A percentile compares a stretch with the other conserved stretches of the same genome.
phyloP scores from a whole-genome alignment of 2,888 invertebrate genomes.

The Lycia hirtaria region DNA sequence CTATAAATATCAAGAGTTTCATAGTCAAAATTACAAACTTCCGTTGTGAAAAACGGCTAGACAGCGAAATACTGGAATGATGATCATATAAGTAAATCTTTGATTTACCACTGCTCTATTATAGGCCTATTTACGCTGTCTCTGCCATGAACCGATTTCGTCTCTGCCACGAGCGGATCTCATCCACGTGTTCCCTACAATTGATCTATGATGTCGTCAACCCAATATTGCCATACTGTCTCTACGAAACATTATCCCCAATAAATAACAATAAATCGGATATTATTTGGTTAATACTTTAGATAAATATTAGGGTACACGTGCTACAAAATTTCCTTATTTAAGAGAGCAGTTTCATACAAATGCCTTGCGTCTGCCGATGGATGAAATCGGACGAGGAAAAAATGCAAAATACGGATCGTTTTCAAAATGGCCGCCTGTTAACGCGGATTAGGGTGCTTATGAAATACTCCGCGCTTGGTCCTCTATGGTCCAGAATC shows the following conservation, averaged over 20 bases:
- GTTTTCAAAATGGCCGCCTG: constrained; percentile 14
- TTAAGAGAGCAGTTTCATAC: constrained; percentile 1
- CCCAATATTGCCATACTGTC: too few species aligned
- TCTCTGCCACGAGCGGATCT: not conserved
- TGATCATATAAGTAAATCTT: too few species aligned
- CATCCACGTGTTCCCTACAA: not conserved
- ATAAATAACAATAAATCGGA: too few species aligned
- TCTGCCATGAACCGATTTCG: too few species aligned
- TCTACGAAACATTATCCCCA: too few species aligned
- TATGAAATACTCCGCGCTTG: constrained; percentile 2
- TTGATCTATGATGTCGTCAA: not conserved
- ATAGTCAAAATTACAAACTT: too few species aligned
- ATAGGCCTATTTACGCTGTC: too few species aligned
- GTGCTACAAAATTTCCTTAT: not conserved
- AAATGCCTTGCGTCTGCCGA: constrained; percentile 6
- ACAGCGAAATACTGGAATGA: too few species aligned
- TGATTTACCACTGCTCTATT: too few species aligned
- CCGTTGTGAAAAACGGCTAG: not conserved
- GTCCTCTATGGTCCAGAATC: constrained; percentile 4
- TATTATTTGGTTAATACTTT: not conserved
- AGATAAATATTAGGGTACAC: not conserved
- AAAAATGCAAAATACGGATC: constrained; percentile 18
- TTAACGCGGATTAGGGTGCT: constrained; percentile 20
- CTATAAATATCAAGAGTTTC: too few species aligned
- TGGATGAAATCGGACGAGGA: constrained; percentile 15